Conservation (phyloP, 2,888 invertebrate genomes). For the Cremastinae sp. region DNA sequence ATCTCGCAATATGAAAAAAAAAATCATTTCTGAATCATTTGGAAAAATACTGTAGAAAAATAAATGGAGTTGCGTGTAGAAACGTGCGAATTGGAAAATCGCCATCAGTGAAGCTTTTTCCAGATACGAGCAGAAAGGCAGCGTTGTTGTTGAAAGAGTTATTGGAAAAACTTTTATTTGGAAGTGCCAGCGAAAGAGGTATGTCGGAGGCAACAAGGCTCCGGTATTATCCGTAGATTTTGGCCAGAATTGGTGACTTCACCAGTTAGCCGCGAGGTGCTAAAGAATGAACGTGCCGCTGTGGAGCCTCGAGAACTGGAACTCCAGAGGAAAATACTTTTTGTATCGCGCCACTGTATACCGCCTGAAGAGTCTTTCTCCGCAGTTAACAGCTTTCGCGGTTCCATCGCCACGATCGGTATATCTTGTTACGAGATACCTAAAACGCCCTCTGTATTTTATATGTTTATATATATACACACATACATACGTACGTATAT, state of each 20-base stretch:
- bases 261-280: constrained; percentile 26
- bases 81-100: constrained; percentile 14
- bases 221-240: constrained; percentile 35
- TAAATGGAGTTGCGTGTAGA: constrained; percentile 26
- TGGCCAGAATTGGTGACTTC: constrained; percentile 29
- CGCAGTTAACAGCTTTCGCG: constrained; percentile 45
- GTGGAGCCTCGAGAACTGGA: constrained; percentile 30
- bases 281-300: constrained; percentile 41
- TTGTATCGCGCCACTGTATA: constrained; percentile 15
- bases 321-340: constrained; percentile 32
- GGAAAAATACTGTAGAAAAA: constrained; percentile 21
- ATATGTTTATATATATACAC: no score
- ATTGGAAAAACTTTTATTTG: constrained; percentile 60
- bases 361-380: constrained; percentile 10
- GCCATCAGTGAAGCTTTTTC: constrained; percentile 6
- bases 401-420: constrained; percentile 22
- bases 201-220: background rate
- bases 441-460: constrained; percentile 25
- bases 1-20: background rate
- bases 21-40: background rate
- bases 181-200: constrained; percentile 38
- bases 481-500: background rate
- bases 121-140: constrained; percentile 3
- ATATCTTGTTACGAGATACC: constrained; percentile 37
- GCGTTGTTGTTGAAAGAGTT: constrained; percentile 50